Conservation (phyloP, 2,797 vertebrate species). For the Psittacula derbiana region DNA sequence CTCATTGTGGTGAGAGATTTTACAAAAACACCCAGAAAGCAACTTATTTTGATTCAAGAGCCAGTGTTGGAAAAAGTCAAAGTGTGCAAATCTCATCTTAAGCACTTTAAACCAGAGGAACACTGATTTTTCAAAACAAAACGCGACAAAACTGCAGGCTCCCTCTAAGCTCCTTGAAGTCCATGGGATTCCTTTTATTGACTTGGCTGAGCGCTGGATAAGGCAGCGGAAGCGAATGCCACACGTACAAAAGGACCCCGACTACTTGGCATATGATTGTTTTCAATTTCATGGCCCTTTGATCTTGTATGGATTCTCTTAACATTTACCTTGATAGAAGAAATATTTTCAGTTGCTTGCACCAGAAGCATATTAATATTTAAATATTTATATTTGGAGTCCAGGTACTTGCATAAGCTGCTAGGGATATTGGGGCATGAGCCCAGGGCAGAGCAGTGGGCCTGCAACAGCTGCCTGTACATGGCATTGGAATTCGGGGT, state of each 20-base stretch:
- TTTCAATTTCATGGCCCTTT: conserved; percentile 1
- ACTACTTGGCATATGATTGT: neutral
- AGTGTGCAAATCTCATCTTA: neutral
- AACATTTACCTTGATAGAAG: conserved; percentile 6
- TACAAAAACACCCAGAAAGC: neutral
- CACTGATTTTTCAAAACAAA: neutral
- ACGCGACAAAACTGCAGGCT: fast-evolving
- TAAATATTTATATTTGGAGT: neutral
- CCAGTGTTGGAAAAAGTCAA: neutral
- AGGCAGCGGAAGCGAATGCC: neutral
- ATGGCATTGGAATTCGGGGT: fast-evolving
- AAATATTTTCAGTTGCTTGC: neutral
- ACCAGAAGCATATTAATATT: neutral
- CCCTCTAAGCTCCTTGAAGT: neutral
- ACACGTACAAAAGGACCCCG: neutral
- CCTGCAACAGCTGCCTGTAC: fast-evolving
- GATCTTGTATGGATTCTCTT: neutral
- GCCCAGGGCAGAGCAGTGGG: neutral
- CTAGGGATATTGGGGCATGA: neutral
- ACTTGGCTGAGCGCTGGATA: neutral
- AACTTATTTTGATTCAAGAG: neutral
- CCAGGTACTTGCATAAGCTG: fast-evolving
- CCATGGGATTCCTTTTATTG: neutral
- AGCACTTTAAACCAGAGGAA: neutral
- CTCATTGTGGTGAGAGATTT: fast-evolving